A percentile compares a stretch with the other conserved stretches of the same genome.
Evolutionary conservation across 2,797 vertebrate genomes (phyloP).

Genomic region (Pangasius krempfi): DNA sequence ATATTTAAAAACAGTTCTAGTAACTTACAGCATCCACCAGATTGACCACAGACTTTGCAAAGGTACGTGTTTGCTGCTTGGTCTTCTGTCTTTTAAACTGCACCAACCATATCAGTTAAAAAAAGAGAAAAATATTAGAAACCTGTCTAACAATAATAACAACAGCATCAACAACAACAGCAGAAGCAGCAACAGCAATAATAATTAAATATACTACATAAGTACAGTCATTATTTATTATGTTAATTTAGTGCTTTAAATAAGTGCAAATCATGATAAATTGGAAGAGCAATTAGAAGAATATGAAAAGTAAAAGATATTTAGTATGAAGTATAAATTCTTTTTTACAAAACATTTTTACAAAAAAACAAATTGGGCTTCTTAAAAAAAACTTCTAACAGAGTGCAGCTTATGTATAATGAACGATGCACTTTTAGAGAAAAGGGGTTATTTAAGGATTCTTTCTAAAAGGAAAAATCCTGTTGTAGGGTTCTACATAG

Average conservation of each 20-base stretch:
- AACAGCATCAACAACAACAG: background rate
- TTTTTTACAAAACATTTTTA: no score
- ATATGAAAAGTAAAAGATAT: background rate
- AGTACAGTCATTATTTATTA: no score
- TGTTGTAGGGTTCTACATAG: background rate
- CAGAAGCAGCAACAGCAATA: background rate
- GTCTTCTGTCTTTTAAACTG: constrained; percentile 90
- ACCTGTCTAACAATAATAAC: background rate
- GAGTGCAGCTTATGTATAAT: background rate
- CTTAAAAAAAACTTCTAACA: no score
- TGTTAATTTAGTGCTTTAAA: background rate
- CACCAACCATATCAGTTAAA: constrained; percentile 39
- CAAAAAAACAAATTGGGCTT: background rate
- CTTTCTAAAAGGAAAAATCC: background rate
- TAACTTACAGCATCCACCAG: constrained; percentile 95
- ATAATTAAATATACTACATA: background rate
- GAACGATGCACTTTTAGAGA: background rate
- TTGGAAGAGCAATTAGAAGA: background rate
- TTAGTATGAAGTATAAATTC: background rate
- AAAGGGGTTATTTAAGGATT: background rate
- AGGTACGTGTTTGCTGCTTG: constrained; percentile 87
- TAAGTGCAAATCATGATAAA: background rate
- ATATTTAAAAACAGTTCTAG: background rate
- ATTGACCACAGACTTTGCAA: constrained; percentile 97
- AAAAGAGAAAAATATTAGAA: background rate